Conservation (phyloP, 2,797 vertebrate genomes). For the Benthosema pterotum region DNA sequence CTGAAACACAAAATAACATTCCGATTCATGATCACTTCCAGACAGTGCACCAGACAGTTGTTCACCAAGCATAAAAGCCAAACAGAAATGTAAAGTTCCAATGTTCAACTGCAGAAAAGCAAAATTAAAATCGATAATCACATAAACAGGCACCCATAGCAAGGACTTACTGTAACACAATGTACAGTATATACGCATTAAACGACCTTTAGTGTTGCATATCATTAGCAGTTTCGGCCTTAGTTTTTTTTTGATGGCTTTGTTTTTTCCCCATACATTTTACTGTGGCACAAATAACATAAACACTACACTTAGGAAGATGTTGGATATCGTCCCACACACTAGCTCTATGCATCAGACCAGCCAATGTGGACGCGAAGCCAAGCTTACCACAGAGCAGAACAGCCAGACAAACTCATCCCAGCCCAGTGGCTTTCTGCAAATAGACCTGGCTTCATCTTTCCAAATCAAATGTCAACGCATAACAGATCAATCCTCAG, state of each 20-base stretch:
- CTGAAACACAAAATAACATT: constrained; percentile 66
- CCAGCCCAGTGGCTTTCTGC: background rate
- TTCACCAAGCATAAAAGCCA: too few relatives aligned
- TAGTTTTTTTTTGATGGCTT: too few relatives aligned
- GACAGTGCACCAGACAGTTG: too few relatives aligned
- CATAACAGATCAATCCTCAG: background rate
- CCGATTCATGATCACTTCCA: background rate
- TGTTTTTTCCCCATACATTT: background rate
- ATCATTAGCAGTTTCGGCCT: too few relatives aligned
- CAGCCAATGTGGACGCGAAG: background rate
- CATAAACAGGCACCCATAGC: too few relatives aligned
- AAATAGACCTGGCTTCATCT: background rate
- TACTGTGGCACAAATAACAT: background rate
- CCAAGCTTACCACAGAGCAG: background rate
- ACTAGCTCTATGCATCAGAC: background rate
- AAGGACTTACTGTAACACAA: too few relatives aligned
- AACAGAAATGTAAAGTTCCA: too few relatives aligned
- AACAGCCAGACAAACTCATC: background rate
- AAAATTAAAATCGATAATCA: too few relatives aligned
- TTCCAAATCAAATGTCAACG: background rate
- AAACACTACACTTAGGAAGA: background rate
- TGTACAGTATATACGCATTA: too few relatives aligned
- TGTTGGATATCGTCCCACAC: background rate
- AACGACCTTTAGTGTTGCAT: background rate
- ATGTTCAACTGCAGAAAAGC: too few relatives aligned